Conservation (phyloP, 1,140 invertebrate species). For the Bombyx mandarina region DNA sequence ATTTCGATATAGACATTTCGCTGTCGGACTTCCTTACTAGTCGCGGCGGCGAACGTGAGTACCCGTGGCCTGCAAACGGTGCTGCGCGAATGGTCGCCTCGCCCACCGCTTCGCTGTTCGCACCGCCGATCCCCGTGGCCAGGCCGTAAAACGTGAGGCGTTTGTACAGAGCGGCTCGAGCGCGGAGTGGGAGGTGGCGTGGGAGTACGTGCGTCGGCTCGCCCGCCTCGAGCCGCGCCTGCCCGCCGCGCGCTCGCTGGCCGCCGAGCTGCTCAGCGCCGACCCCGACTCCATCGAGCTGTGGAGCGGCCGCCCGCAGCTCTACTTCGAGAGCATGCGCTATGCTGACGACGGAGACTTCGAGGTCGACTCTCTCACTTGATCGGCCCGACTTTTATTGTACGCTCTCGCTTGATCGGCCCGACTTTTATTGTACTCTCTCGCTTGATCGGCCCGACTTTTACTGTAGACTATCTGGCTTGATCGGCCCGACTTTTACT, state of each 20-base stretch:
- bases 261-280: not conserved
- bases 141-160: conserved; percentile 12
- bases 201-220: conserved; percentile 45
- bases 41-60: too few species aligned
- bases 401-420: conserved; percentile 41
- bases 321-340: conserved; percentile 63
- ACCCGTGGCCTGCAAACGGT: too few species aligned
- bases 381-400: conserved; percentile 8
- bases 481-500: too few species aligned
- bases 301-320: conserved; percentile 56
- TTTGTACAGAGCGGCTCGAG: conserved; percentile 7
- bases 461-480: not conserved
- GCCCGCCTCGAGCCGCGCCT: conserved; percentile 37
- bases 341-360: conserved; percentile 35
- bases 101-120: too few species aligned
- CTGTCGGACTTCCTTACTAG: too few species aligned
- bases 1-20: too few species aligned
- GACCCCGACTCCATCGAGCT: conserved; percentile 31
- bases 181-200: conserved; percentile 22
- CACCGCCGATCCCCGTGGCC: too few species aligned
- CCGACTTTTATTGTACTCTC: conserved; percentile 21
- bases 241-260: conserved; percentile 18
- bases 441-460: too few species aligned
- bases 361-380: conserved; percentile 54
- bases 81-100: too few species aligned